Evolutionary conservation across 2,113 vertebrate genomes (phyloP), one percentile per base, ranked within the genome.

Genomic region (Alosa alosa): DNA sequence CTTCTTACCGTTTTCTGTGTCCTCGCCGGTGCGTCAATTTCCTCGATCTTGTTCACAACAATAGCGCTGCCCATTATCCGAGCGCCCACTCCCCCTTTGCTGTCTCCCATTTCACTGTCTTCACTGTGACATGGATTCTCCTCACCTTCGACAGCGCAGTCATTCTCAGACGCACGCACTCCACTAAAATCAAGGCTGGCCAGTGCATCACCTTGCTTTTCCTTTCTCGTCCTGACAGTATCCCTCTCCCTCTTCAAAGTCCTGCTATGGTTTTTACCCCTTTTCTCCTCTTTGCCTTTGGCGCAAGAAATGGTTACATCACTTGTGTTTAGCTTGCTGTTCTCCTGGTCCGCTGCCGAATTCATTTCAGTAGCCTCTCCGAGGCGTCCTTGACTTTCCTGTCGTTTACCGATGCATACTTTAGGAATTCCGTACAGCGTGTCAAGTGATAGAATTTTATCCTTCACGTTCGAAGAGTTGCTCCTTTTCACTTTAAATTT

Each of bases 401-500:
- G 96, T 93, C 96, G 96, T 93, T 96, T 96, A 91, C 94, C 94
- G 94, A 95, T 87, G 94, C 96, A 94, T 95, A 96, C 96, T 94
- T 97, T 96, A 91, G 96, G 96, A 93, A 97, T 96, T 91, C 96
- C 96, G 94, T 95, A 96, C 95, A 95, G 94, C 90, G 95, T 93
- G 89, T 95, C 95, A 89, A 95, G 96, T 93, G 96, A 95, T 92
- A 96, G 92, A 94, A 95, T 96, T 95, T 96, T 96, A 95, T 95
- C 96, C 93, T 94, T 93, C 96, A 97, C 96, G 95, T 96, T 97
- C 90, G 94, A 95, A 95, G 95, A 97, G 96, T 96, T 97, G 96
- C 94, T 96, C 94, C 97, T 96, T 95, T 97, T 99, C 90, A 95
- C 95, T 95, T 97, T 96, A 95, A 95, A 96, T 97, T 97, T 97